Evolutionary conservation across 1,140 invertebrate species (phyloP), one percentile per base, ranked within the genome.

Genomic region (Pachypeltis micranthus): DNA sequence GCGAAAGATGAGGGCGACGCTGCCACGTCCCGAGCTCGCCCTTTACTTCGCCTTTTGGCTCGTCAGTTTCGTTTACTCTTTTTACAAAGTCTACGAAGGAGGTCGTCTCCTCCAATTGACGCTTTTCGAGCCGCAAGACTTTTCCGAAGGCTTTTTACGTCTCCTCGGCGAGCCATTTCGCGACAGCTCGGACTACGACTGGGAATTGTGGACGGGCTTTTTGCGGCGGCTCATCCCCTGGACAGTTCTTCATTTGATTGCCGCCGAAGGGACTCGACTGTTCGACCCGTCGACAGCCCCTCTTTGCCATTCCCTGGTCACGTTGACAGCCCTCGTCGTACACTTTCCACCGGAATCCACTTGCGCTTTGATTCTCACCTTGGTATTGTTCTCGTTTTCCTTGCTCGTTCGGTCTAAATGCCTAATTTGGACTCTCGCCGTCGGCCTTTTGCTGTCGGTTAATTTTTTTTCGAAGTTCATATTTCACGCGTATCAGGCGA

Each of bases 101-200:
- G 62, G 62, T 3, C 26, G 44, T 1, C 14, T 44, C 3, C 19
- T 59, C 19, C 14, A 44, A 21, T 19, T 2, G n/a, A 44, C 47
- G 47, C 4, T 4, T 21, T 10, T 10, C 47, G 47, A 51, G 21
- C 7, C 7, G 12, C 7, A 21, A 14, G 10, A 14, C 47, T 51
- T 51, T 21, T 7, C 7, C 12, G 26, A 47, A 24, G 27, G 10
- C 39, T 1, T 29, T 26, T 29, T 62, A 67, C 21, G 61, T 63
- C n/a, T 44, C 21, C n/a, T 24, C 56, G 34, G 67, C 66, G 26
- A 69, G 68, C 67, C 23, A 24, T 27, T 39, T 67, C 14, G 51
- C 63, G 69, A 70, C 63, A 58, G 31, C n/a, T 59, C 65, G 28
- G 69, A 69, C 51, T 62, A 64, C 61, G 69, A 70, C 34, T 70